Evolutionary conservation across 2,888 invertebrate species (phyloP), one percentile per base, ranked within the genome.

Genomic region (Phalera bucephala): DNA sequence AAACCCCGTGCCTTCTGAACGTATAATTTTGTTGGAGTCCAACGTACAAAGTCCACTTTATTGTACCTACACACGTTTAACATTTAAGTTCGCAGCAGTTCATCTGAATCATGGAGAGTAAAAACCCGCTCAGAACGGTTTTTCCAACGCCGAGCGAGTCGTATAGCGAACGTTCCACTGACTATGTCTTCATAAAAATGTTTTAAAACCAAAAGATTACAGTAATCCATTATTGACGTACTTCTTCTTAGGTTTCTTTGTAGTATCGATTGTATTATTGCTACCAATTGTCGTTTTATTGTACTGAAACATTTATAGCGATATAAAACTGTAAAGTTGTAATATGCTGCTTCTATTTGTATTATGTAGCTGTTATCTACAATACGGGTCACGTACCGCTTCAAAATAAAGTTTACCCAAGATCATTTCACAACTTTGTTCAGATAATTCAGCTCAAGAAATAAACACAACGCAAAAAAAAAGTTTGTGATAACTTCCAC

Each of bases 101-200:
- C 50, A 56, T 57, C 57, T 68, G 61, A 72, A 62, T 73, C 67
- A 25, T 45, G 29, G 33, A 35, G 37, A 60, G 72, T 67, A 71
- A 72, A 72, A 72, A 71, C 72, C 72, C 71, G 48, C 48, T 49
- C 41, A n/a, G 37, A 56, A 40, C 52, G 72, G 69, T 61, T 70
- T 74, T 65, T 53, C 69, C 67, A 50, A 45, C 38, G 60, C 40
- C 45, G 38, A 28, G 27, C 42, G 33, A 31, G 34, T 17, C 12
- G 33, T 41, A 33, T 40, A 31, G 36, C 11, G 35, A 42, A 33
- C 33, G 42, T 55, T 48, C 40, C 37, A 33, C 26, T 33, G 35
- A 4, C 10, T 30, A 33, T 33, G 23, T 25, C 34, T 46, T 50
- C 22, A 35, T 42, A 40, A 45, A 54, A 40, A 31, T 37, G 25